Base-by-base conservation (phyloP, 1,140 invertebrate species). In the Hydropsyche tenuis region DNA sequence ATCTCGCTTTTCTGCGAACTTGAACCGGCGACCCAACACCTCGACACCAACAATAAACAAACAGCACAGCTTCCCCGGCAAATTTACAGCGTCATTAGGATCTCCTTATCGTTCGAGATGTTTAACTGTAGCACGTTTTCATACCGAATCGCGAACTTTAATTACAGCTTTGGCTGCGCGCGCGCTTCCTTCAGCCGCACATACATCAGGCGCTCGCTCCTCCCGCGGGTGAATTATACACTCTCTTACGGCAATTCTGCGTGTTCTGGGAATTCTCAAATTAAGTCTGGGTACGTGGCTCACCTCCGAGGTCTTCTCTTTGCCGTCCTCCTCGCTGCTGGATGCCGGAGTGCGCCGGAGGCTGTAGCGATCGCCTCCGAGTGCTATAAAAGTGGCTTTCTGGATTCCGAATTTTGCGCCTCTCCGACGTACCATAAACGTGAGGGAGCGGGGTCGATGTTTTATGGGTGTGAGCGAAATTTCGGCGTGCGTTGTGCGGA, bases 251-350 rank as follows among this genome's bases (percentile, higher is more conserved):
- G n/a, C 63, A 45, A 65, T 65, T 65, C n/a, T 42, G 37, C 63
- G 63, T 65, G 42, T 22, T 65, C n/a, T 42, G n/a, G 63, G 63
- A 65, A 65, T 65, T 65, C 63, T 12, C 63, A 65, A 65, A 65
- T 65, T 65, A 43, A 65, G 63, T 65, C 63, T 65, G 18, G 12
- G 42, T 45, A 43, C n/a, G 9, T 65, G 18, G 23, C 60, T 11
- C 22, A 62, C 22, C 18, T 62, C 23, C 20, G 48, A 53, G 1
- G 48, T 7, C 7, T 53, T 7, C 9, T 20, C 56, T 60, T 6
- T 20, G 11, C 14, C 14, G 23, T 60, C 20, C 22, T 18, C 56
- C 22, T 23, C 23, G 11, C n/a, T n/a, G 56, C 5, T 3, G 51
- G 11, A 16, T 56, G 3, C 14, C 14, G 14, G 14, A 14, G 45